These are phyloP conservation scores for Aldrovandia affinis DNA, from an alignment of 2,797 vertebrate species.

Conservation along the genomic window DNA sequence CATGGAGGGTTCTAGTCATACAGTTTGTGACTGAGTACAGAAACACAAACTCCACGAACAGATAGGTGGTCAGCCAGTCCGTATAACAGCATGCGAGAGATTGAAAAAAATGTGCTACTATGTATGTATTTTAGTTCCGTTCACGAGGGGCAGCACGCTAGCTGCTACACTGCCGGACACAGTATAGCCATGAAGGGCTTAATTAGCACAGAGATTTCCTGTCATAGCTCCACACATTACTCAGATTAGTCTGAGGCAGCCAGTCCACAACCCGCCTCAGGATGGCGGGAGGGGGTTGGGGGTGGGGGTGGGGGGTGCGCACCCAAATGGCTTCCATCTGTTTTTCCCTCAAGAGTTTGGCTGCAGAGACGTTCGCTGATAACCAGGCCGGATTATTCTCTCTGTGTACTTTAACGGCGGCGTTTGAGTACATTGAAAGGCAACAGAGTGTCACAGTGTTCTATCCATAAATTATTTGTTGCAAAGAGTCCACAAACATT, in stretches of 20 bases:
- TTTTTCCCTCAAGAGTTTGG: slow-evolving; percentile 39
- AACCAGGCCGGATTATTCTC: background rate
- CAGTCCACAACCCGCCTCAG: slow-evolving; percentile 40
- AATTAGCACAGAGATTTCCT: slow-evolving; percentile 21
- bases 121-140: background rate
- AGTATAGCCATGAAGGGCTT: slow-evolving; percentile 2
- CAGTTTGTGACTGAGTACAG: background rate
- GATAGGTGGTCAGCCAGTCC: background rate
- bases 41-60: background rate
- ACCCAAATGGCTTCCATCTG: slow-evolving; percentile 55
- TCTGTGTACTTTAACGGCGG: slow-evolving; percentile 4
- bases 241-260: slow-evolving; percentile 40
- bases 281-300: slow-evolving; percentile 18
- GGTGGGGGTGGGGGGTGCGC: too few species aligned
- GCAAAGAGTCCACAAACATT: too few species aligned
- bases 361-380: slow-evolving; percentile 26
- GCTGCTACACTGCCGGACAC: slow-evolving; percentile 4
- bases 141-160: background rate
- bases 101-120: background rate
- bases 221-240: slow-evolving; percentile 33
- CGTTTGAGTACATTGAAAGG: background rate
- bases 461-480: background rate
- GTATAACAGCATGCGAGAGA: background rate
- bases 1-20: background rate
- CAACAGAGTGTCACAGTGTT: background rate